These are phyloP conservation scores for Leucophora obtusa DNA, from an alignment of 2,888 invertebrate species.

Conservation along the genomic window DNA sequence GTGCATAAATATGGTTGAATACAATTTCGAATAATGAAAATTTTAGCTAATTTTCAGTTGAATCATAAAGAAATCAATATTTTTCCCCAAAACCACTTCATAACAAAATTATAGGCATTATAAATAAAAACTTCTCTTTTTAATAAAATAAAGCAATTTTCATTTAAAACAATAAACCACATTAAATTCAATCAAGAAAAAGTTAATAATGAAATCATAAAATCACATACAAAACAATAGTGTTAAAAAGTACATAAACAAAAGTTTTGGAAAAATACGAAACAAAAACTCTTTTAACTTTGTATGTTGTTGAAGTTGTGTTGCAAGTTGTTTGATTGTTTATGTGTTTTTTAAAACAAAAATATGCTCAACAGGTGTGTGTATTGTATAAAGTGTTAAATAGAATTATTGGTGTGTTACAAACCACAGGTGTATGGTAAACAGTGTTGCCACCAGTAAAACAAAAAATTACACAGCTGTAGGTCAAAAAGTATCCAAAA, in stretches of 20 bases:
- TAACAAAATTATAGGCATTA: no score
- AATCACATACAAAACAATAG: constrained; percentile 30
- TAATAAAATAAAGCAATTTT: neutral
- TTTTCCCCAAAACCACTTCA: no score
- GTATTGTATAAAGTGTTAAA: constrained; percentile 46
- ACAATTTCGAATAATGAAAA: no score
- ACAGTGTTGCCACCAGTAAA: no score
- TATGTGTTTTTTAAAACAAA: constrained; percentile 41
- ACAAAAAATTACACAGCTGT: no score
- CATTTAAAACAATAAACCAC: neutral
- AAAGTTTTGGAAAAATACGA: constrained; percentile 21
- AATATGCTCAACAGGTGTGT: constrained; percentile 57
- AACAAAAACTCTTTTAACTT: constrained; percentile 33
- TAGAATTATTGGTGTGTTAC: constrained; percentile 53
- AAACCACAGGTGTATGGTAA: neutral
- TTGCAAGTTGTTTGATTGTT: constrained; percentile 38
- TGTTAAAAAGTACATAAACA: constrained; percentile 5
- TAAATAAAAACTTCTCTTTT: neutral
- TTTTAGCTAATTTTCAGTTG: no score
- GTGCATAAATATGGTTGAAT: no score
- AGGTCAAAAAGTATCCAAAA: no score
- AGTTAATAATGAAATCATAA: constrained; percentile 53
- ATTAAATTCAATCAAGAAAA: constrained; percentile 20
- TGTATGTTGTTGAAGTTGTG: constrained; percentile 41
- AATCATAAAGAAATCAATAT: no score